Base-by-base conservation (phyloP, 2,113 vertebrate species). In the Cephalopterus ornatus region DNA sequence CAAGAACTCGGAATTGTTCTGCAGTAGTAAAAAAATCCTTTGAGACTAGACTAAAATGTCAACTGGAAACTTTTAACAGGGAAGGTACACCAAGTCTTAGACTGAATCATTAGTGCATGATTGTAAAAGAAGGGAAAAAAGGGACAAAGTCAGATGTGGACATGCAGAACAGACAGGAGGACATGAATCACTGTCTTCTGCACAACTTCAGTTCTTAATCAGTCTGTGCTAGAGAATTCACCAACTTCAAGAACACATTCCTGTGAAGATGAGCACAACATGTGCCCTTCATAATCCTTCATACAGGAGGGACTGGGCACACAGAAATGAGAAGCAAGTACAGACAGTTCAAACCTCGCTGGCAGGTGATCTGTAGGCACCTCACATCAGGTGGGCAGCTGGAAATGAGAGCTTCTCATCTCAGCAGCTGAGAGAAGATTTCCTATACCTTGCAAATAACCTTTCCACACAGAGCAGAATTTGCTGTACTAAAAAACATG, bases 121-220 rank as follows among this genome's bases (percentile, higher is more conserved):
- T 15, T 81, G 33, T 81, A 80, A 81, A 95, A 80, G 61, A 65
- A 65, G 35, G 82, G 47, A 52, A 81, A 59, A 87, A 70, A 21
- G 18, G 58, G 70, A 88, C 49, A 53, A 77, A 89, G 53, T 75
- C 53, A 79, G 62, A 73, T 46, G 47, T 81, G 53, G 62, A 58
- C 41, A 63, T 5, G 18, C 9, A 87, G 41, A 56, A 78, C 39
- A 89, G 78, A 87, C 55, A 71, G 55, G 42, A 92, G 56, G 72
- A 77, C 75, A 52, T 56, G 76, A 91, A 61, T 93, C 83, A 74
- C 2, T 55, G n/a, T 73, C 85, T 66, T 83, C 82, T 85, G 85
- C 39, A 41, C 79, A 92, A 88, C 68, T 79, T 91, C 15, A 87
- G 52, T 24, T 95, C 84, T 82, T 84, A 86, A 89, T 87, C 74